A percentile compares a stretch with the other conserved stretches of the same genome.
Conservation (phyloP, 2,888 invertebrate species). For the Plutella xylostella region DNA sequence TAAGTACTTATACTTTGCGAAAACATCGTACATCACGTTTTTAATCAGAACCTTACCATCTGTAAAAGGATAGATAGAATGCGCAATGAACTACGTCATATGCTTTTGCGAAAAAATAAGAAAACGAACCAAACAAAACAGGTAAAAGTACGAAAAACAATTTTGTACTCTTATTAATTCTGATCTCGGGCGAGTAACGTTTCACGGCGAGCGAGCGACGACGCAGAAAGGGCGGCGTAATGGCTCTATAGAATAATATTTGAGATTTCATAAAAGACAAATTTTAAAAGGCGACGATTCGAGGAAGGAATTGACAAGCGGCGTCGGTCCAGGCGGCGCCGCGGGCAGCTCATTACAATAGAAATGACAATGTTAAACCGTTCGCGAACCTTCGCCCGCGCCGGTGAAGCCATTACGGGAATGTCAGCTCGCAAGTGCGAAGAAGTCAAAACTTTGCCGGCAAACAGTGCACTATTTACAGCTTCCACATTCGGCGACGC, state of each 20-base stretch:
- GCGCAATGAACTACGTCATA: no score
- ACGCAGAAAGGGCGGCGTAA: constrained; percentile 12
- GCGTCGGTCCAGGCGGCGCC: constrained; percentile 30
- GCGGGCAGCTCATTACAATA: constrained; percentile 31
- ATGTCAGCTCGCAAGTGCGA: constrained; percentile 51
- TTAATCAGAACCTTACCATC: constrained; percentile 5
- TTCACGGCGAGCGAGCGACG: constrained; percentile 6
- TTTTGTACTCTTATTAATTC: constrained; percentile 19
- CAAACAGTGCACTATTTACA: constrained; percentile 60
- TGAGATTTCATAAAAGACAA: constrained; percentile 46
- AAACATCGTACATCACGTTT: constrained; percentile 3
- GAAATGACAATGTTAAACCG: constrained; percentile 17
- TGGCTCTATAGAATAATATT: constrained; percentile 44
- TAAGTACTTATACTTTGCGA: background rate
- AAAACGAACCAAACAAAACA: constrained; percentile 36
- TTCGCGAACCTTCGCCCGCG: constrained; percentile 24
- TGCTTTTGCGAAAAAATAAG: constrained; percentile 45
- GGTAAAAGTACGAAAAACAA: constrained; percentile 34
- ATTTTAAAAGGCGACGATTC: constrained; percentile 59
- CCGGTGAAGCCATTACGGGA: constrained; percentile 45
- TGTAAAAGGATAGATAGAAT: no score
- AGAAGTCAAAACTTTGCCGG: constrained; percentile 59
- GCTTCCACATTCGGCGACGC: constrained; percentile 55
- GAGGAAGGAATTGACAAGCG: constrained; percentile 32
- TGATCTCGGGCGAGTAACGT: constrained; percentile 10